Conservation (phyloP, 2,888 invertebrate genomes). For the Muschampia plurimacula region DNA sequence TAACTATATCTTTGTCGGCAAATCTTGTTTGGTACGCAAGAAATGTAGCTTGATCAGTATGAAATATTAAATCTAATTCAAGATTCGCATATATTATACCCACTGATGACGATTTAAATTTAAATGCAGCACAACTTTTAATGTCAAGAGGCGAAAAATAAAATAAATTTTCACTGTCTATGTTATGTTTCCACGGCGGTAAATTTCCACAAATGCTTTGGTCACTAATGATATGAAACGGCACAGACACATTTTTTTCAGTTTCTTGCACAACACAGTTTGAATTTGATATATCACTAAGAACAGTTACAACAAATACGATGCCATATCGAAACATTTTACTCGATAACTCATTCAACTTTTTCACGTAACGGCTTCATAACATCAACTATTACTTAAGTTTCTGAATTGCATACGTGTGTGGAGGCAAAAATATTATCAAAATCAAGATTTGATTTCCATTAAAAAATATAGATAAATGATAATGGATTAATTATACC, state of each 20-base stretch:
- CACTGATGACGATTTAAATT: conserved; percentile 4
- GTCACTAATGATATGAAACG: background rate
- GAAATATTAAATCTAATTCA: conserved; percentile 18
- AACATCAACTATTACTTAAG: conserved; percentile 48
- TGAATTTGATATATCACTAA: background rate
- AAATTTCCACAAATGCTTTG: conserved; percentile 22
- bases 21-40: conserved; percentile 10
- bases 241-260: background rate
- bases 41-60: conserved; percentile 11
- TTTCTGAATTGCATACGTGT: conserved; percentile 10
- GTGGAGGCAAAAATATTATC: conserved; percentile 22
- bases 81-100: conserved; percentile 19
- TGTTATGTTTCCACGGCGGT: conserved; percentile 16
- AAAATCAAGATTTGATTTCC: conserved; percentile 41
- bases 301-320: conserved; percentile 1
- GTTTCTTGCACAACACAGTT: background rate
- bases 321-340: conserved; percentile 22
- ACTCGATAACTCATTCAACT: background rate
- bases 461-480: conserved; percentile 27
- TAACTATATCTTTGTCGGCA: conserved; percentile 23
- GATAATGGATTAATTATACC: conserved; percentile 15
- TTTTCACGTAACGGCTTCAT: conserved; percentile 25
- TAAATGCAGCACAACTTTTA: conserved; percentile 23
- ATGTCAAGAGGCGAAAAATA: conserved; percentile 22
- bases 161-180: conserved; percentile 4